Base-by-base conservation (phyloP, 1,140 invertebrate species). In the Megalopta genalis region DNA sequence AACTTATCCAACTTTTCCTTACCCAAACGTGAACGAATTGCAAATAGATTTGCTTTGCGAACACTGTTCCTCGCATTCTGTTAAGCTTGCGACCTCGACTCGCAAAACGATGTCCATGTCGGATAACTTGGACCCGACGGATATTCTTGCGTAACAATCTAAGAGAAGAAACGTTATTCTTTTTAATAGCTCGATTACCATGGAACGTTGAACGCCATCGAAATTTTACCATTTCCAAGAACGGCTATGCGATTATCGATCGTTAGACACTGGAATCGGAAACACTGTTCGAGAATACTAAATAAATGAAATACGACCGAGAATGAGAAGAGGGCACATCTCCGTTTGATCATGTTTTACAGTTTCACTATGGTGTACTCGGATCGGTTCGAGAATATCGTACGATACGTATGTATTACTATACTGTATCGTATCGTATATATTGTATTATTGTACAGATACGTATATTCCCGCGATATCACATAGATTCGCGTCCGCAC, bases 121-220 rank as follows among this genome's bases (percentile, higher is more conserved):
- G 16, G 86, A 59, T 10, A 91, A 64, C 68, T 88, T 88, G 0
- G 87, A 90, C 71, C 92, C 92, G 80, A 93, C 91, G 18, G 90
- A 81, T 79, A 90, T 84, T 82, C 92, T 90, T 76, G 85, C 89
- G 78, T 90, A 93, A 84, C 92, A 93, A 90, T 93, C 92, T 93
- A 57, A 76, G 67, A 42, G 2, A 65, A 64, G 54, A 49, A 65
- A 72, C 21, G 39, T n/a, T 25, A 54, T 32, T 52, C 37, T 68
- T 27, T 49, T 9, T 4, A 52, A 23, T n/a, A 62, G 25, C 23
- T 14, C 9, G 25, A 10, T 12, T 46, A 12, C 42, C 42, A 12
- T 46, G 42, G 10, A 46, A 46, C n/a, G 42, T 46, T 46, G 10
- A 12, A 2, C 10, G 42, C 14, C 42, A 12, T 12, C 2, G 12